Evolutionary conservation across 2,888 invertebrate species (phyloP), one percentile per base, ranked within the genome.

Genomic region (Meliscaeva auricollis): DNA sequence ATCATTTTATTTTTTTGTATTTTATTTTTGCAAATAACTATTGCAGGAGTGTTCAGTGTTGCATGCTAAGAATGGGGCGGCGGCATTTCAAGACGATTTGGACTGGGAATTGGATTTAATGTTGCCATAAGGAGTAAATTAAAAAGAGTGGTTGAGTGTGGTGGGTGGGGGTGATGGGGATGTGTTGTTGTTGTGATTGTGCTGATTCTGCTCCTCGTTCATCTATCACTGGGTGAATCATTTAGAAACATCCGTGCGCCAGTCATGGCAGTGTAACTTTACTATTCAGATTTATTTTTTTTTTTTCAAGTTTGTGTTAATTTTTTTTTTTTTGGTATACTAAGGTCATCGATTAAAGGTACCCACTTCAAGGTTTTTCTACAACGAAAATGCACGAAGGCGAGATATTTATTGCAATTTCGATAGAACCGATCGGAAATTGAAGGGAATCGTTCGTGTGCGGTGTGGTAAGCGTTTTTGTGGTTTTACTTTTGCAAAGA

Each of bases 21-120:
- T n/a, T n/a, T n/a, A n/a, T n/a, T 76, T 70, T 76, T 56, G 56
- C 22, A 22, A 82, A 82, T 77, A 52, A 73, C 72, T 69, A 54
- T 73, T 77, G 69, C 64, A 46, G 44, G 60, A 54, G 52, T 72
- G 84, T 72, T 80, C 75, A 75, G 32, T 52, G 79, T 84, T 84
- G 79, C 83, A 78, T 74, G 79, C 26, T 30, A 68, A 75, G 38
- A 66, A 68, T 7, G 11, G 46, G 41, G 76, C 62, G 46, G 46
- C 22, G 66, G 66, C 70, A 48, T 70, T 76, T 48, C 54, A 20
- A 78, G 44, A 66, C 48, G 73, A 22, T 38, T 44, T 30, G 44
- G 48, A 60, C 35, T 38, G 62, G 60, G 68, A 84, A 70, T 72
- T 66, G 75, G 64, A 76, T 76, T 75, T 60, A 76, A 80, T 54